Conservation (phyloP, 2,113 vertebrate genomes). For the Leucosticte australis region DNA sequence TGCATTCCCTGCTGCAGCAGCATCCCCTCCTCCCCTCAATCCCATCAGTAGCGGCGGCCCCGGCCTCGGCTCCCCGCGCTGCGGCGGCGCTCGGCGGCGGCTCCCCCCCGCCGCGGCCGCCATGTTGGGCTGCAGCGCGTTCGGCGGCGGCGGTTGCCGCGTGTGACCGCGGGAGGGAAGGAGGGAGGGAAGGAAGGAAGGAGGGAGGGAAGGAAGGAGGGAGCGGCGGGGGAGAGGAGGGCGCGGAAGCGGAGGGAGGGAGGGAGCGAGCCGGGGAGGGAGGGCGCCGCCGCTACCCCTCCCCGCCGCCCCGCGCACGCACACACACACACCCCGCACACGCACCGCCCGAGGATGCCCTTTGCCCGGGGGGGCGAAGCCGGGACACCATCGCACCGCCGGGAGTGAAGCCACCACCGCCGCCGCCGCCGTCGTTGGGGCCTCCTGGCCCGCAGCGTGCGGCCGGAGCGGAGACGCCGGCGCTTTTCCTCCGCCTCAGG, state of each 20-base stretch:
- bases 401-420: neutral
- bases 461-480: neutral
- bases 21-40: constrained; percentile 17
- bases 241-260: constrained; percentile 36
- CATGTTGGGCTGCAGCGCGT: constrained; percentile 63
- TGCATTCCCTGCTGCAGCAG: constrained; percentile 49
- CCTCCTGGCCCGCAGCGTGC: neutral
- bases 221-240: constrained; percentile 1
- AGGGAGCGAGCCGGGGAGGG: neutral
- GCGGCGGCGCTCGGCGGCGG: neutral
- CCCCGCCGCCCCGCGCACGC: neutral
- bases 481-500: neutral
- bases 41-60: neutral
- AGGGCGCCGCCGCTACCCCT: constrained; percentile 24
- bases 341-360: constrained; percentile 64
- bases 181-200: neutral
- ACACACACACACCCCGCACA: neutral
- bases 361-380: constrained; percentile 42
- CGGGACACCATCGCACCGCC: neutral
- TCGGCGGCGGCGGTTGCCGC: constrained; percentile 6
- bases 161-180: constrained; percentile 23
- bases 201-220: neutral
- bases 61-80: neutral
- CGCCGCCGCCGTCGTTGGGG: neutral
- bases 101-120: constrained; percentile 35